A percentile compares a stretch with the other conserved stretches of the same genome.
Conservation (phyloP, 2,113 vertebrate genomes). For the Lanius ludovicianus region DNA sequence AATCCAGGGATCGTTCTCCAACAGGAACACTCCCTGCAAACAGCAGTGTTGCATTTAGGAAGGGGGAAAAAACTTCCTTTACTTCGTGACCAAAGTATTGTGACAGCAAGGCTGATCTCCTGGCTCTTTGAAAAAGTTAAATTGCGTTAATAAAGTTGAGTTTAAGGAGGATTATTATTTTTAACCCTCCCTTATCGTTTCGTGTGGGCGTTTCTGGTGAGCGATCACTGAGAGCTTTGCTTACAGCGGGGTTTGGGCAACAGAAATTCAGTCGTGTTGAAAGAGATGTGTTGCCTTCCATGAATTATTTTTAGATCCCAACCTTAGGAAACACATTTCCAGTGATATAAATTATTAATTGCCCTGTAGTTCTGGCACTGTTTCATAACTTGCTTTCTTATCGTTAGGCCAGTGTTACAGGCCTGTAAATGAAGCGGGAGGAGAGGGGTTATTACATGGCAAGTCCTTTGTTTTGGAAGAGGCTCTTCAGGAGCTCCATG, state of each 20-base stretch:
- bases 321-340: constrained; percentile 64
- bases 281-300: neutral
- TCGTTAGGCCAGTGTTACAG: neutral
- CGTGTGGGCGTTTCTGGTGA: neutral
- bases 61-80: neutral
- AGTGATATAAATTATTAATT: constrained; percentile 66
- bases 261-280: neutral
- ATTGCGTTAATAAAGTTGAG: neutral
- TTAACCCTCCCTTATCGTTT: neutral
- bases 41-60: neutral
- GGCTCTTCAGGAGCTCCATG: neutral
- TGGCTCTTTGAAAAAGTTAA: neutral
- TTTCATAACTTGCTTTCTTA: constrained; percentile 32
- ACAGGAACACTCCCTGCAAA: neutral
- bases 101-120: neutral
- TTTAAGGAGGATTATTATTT: neutral
- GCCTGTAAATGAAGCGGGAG: neutral
- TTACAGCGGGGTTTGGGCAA: neutral
- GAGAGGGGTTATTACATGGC: neutral
- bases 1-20: neutral
- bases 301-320: constrained; percentile 69
- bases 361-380: constrained; percentile 32
- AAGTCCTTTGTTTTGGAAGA: constrained; percentile 16
- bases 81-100: neutral
- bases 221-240: neutral